Base-by-base conservation (phyloP, 2,888 invertebrate species). In the Pristionchus fissidentatus region DNA sequence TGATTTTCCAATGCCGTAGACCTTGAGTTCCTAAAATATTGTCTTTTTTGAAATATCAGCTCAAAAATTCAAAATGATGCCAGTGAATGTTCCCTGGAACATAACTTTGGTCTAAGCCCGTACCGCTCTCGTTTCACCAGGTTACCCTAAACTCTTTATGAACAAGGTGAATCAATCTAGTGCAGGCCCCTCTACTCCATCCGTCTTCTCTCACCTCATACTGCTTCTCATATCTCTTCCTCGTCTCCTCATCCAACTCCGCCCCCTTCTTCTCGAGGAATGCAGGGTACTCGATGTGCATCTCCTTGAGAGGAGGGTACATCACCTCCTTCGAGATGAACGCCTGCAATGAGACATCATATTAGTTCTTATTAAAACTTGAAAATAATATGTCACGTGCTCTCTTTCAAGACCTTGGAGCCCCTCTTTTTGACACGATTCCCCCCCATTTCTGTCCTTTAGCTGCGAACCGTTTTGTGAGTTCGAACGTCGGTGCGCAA, bases 241-340 rank as follows among this genome's bases (percentile, higher is more conserved):
- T 83, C 1, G 87, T 87, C 29, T 87, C 86, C 8, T 83, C 87
- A 52, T 89, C 88, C 29, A 90, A 84, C 15, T 84, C 79, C 7
- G 82, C 86, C 35, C 70, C 83, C 32, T 90, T 84, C 38, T 87
- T 85, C 57, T 88, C 87, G 79, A 90, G 80, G 84, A 89, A 90
- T n/a, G 85, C 84, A 8, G 89, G 90, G 84, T 86, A 90, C 57
- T 87, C 88, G 29, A 86, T 86, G 79, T 82, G 84, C 60, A 90
- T 87, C 55, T 90, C 90, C 81, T 90, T 90, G 43, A 90, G 84
- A 35, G 90, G 88, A 26, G 90, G 88, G 83, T 90, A 90, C 90
- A 90, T 89, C 10, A 90, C 88, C 70, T 90, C 90, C 66, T 89
- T 90, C 22, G 90, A 89, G 60, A 88, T 87, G 60, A 90, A 84